Evolutionary conservation across 2,797 vertebrate species (phyloP).

Genomic region (Sebastes paucispinis): DNA sequence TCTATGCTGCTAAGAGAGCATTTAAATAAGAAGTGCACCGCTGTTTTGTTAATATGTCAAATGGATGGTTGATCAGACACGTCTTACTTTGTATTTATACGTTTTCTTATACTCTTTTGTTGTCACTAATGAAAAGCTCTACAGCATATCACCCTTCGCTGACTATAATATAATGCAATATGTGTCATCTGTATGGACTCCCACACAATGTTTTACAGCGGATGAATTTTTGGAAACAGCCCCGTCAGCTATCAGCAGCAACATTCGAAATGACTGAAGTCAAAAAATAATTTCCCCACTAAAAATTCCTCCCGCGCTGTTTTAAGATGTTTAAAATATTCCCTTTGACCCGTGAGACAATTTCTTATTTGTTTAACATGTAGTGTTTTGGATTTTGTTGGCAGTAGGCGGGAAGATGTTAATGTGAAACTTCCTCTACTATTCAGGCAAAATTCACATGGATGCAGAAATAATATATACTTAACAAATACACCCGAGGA

Average conservation of each 20-base stretch:
- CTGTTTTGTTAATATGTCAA: slow-evolving; percentile 2
- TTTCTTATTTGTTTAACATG: neutral
- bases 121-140: neutral
- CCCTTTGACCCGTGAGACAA: neutral
- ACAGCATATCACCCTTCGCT: neutral
- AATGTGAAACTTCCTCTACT: neutral
- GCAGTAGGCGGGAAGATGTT: neutral
- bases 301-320: neutral
- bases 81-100: slow-evolving; percentile 1
- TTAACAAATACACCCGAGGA: neutral
- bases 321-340: slow-evolving; percentile 7
- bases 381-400: slow-evolving; percentile 4
- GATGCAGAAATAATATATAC: neutral
- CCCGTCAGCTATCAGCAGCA: slow-evolving; percentile 6
- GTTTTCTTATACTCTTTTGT: neutral
- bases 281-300: neutral
- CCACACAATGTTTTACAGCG: slow-evolving; percentile 1
- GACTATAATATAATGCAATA: neutral
- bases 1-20: neutral
- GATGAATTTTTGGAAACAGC: slow-evolving; percentile 13
- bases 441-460: neutral
- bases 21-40: neutral
- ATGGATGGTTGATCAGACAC: neutral
- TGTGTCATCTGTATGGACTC: slow-evolving; percentile 19
- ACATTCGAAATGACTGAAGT: neutral